Evolutionary conservation across 2,797 vertebrate species (phyloP).

Genomic region (Nyctalus aviator): DNA sequence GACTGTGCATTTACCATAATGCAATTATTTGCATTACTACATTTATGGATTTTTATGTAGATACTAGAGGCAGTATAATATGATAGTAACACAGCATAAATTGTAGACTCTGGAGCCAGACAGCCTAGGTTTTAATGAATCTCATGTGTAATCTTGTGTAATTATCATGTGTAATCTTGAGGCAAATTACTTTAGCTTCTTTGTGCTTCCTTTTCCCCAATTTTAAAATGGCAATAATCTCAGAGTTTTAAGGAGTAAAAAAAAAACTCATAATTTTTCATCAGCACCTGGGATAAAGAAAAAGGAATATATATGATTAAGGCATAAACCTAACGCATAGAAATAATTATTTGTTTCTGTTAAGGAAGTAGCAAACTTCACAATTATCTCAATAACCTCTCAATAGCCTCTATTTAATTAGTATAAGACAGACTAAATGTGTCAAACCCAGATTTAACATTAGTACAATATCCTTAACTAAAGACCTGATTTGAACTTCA

Average conservation of each 20-base stretch:
- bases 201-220: background rate
- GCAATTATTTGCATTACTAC: background rate
- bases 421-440: background rate
- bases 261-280: conserved; percentile 19
- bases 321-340: background rate
- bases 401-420: background rate
- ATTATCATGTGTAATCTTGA: background rate
- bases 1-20: background rate
- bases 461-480: background rate
- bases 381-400: background rate
- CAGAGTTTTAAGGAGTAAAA: background rate
- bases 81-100: background rate
- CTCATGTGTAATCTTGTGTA: background rate
- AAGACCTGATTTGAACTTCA: background rate
- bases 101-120: background rate
- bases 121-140: background rate
- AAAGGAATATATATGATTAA: background rate
- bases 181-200: background rate
- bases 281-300: background rate
- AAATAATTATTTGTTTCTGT: conserved; percentile 31
- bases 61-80: background rate
- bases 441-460: background rate
- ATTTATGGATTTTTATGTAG: background rate
- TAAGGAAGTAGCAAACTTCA: background rate
- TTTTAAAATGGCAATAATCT: background rate